Base-by-base conservation (phyloP, 1,140 invertebrate genomes). In the Pentalonia nigronervosa region DNA sequence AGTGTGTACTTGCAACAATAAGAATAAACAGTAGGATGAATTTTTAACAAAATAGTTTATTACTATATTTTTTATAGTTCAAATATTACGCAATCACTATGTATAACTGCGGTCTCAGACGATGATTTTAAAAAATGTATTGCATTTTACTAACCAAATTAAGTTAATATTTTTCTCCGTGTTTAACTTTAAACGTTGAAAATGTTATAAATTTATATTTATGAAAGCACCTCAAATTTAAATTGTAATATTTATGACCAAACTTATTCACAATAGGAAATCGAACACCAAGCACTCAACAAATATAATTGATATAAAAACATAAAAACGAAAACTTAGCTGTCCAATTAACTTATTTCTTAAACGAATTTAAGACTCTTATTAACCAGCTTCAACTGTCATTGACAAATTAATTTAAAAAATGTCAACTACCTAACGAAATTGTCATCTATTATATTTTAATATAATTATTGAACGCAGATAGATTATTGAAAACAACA, bases 351-450 rank as follows among this genome's bases (percentile, higher is more conserved):
- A n/a, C 4, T 76, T n/a, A 1, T 76, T 76, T 76, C 60, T 76
- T 76, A n/a, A 76, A 76, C 30, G n/a, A 76, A 76, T 76, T 76
- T 76, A 17, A 76, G n/a, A 76, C 60, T 14, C 30, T 76, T 34
- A 76, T 76, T 30, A n/a, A n/a, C 17, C 60, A 76, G 60, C 0
- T 76, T 76, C 60, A n/a, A 76, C 60, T 76, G 60, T n/a, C 60
- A 76, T 76, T 76, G 60, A 76, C n/a, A n/a, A 76, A 76, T 76
- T 76, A 34, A 76, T 76, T 76, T n/a, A 17, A 76, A 76, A 76
- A 76, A n/a, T 76, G 30, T 34, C 60, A 34, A 76, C 60, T 41
- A 41, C 41, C 41, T 76, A 76, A 76, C 60, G 30, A 1, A 76
- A 76, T n/a, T 76, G 14, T n/a, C 14, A 76, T 67, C 7, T n/a